Evolutionary conservation across 2,797 vertebrate genomes (phyloP).

Genomic region (Microctenopoma stevenorrisi): DNA sequence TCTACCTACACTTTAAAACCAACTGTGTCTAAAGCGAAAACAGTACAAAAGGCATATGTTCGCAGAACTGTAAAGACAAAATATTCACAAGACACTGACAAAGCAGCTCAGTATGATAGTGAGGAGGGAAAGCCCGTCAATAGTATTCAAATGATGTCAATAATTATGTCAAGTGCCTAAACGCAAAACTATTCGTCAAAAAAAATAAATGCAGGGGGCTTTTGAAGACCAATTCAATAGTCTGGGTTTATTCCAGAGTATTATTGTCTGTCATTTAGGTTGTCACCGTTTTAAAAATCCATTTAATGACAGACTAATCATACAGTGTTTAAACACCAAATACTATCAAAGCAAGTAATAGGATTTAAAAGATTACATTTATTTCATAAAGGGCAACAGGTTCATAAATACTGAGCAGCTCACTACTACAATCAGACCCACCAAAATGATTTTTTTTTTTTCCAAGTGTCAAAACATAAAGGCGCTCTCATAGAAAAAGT

Average conservation of each 20-base stretch:
- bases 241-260: slow-evolving; percentile 5
- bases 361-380: slow-evolving; percentile 68
- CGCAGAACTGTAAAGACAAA: no score
- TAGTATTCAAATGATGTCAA: not conserved
- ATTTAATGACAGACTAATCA: not conserved
- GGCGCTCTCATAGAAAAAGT: slow-evolving; percentile 13
- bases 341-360: slow-evolving; percentile 20
- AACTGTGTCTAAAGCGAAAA: no score
- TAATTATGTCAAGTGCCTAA: not conserved
- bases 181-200: not conserved
- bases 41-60: no score
- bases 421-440: slow-evolving; percentile 37
- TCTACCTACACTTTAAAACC: no score
- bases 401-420: slow-evolving; percentile 77
- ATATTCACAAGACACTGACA: not conserved
- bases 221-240: not conserved
- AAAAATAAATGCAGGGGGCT: not conserved
- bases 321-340: slow-evolving; percentile 8
- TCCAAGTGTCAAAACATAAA: slow-evolving; percentile 29
- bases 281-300: not conserved
- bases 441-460: slow-evolving; percentile 12
- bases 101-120: slow-evolving; percentile 18
- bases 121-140: not conserved
- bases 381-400: slow-evolving; percentile 71
- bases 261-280: not conserved